Base-by-base conservation (phyloP, 1,140 invertebrate species). In the Thaumatotibia leucotreta region DNA sequence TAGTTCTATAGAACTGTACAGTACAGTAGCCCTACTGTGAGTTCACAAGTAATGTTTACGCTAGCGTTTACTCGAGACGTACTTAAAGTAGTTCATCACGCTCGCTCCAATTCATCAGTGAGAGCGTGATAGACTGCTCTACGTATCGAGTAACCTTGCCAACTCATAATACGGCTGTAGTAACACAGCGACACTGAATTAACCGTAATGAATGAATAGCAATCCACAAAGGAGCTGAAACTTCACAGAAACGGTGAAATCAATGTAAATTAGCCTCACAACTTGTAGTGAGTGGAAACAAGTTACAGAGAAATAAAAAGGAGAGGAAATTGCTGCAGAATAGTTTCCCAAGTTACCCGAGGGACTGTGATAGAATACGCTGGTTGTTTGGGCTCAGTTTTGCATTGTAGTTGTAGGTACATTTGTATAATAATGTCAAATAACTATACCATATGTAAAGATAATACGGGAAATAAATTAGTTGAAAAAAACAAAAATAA, bases 201-300 rank as follows among this genome's bases (percentile, higher is more conserved):
- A 20, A 17, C 17, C 8, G 17, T 45, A 45, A 45, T 45, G 17
- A 45, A 45, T 20, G 39, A 45, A 45, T 45, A 45, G 17, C 35
- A 20, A 20, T 6, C 39, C 17, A 45, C 39, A 45, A 45, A 20
- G 39, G 35, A 39, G 39, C 39, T 45, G 17, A 17, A 45, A 45
- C 39, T 45, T 45, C 20, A 45, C 17, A 45, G 23, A 52, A 27
- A 14, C 52, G 11, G 50, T 14, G 24, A 27, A 58, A 31, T 58
- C 52, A 31, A 58, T 58, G 23, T 58, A 58, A 58, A 58, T 58
- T 58, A 58, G 23, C 23, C 52, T 58, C 17, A 58, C 52, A 58
- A 58, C 23, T 58, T 58, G 52, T 58, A 29, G 52, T 27, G 24
- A 27, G 52, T 29, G 52, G 50, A 24, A 54, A 54, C 50, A 54